A percentile compares a stretch with the other conserved stretches of the same genome.
Conservation (phyloP, 2,113 vertebrate genomes). For the Chlorocebus sabaeus region DNA sequence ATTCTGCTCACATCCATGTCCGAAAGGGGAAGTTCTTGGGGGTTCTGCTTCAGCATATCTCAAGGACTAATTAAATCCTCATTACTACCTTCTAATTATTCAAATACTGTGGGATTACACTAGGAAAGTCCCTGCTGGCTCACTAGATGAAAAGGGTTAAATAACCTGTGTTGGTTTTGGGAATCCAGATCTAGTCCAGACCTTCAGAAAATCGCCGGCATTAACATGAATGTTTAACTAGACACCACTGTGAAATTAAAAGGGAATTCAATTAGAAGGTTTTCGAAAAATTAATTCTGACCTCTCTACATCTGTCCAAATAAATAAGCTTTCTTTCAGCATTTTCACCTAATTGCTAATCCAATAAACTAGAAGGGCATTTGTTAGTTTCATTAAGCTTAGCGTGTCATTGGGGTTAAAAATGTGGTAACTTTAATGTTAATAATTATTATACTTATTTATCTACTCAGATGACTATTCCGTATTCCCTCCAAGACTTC, state of each 20-base stretch:
- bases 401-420: slow-evolving; percentile 78
- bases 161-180: slow-evolving; percentile 82
- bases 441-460: slow-evolving; percentile 71
- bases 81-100: slow-evolving; percentile 87
- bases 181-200: slow-evolving; percentile 79
- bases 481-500: background rate
- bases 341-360: slow-evolving; percentile 79
- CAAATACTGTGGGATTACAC: slow-evolving; percentile 80
- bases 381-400: slow-evolving; percentile 82
- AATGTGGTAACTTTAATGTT: slow-evolving; percentile 75
- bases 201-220: slow-evolving; percentile 84
- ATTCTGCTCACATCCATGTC: slow-evolving; percentile 74
- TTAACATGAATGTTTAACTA: slow-evolving; percentile 87
- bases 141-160: slow-evolving; percentile 86
- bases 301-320: slow-evolving; percentile 86
- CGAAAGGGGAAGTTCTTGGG: slow-evolving; percentile 80
- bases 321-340: slow-evolving; percentile 86
- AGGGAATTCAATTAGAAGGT: slow-evolving; percentile 86
- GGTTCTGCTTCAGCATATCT: slow-evolving; percentile 82
- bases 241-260: slow-evolving; percentile 85
- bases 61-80: slow-evolving; percentile 88
- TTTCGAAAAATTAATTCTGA: slow-evolving; percentile 87
- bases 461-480: slow-evolving; percentile 21
- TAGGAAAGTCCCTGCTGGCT: slow-evolving; percentile 79
- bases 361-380: slow-evolving; percentile 79